Evolutionary conservation across 2,888 invertebrate genomes (phyloP), one percentile per base, ranked within the genome.

Genomic region (Harpagoxenus sublaevis): DNA sequence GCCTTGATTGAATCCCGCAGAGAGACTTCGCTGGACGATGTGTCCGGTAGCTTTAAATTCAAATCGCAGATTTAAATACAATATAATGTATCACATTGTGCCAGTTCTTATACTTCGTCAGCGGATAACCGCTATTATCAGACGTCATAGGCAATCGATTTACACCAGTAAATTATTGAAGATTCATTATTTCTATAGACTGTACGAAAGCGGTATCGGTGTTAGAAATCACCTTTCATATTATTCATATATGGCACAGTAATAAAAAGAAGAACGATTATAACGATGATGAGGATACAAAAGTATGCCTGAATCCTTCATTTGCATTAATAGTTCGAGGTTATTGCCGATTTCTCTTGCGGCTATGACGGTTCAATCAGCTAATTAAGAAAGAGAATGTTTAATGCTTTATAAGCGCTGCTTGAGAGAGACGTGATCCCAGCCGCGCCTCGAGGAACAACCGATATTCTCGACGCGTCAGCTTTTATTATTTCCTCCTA

Each of bases 311-410:
- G 51, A 66, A 55, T 39, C 55, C 28, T 68, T 55, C 77, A 78
- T 78, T 78, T 78, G 77, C 77, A 66, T 78, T 66, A 53, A 77
- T 66, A 39, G 48, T 66, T 66, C 18, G 28, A 18, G 39, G 8
- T 78, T 78, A 68, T 55, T 31, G 51, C 15, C 65, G 39, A 78
- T 78, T 55, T 78, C 55, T 65, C 65, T 51, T 23, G 65, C 65
- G 23, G 51, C 35, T 65, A 65, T 12, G 31, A 68, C 15, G 42
- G n/a, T 78, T 68, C 68, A 42, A 42, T 66, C 77, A n/a, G n/a
- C 5, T 68, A 78, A 78, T 78, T 78, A 68, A 78, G 68, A 55
- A 68, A 42, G 55, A 66, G 28, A 55, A 78, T 42, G 28, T 55
- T 66, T 77, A 53, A 78, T 55, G 55, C n/a, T 66, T 10, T 23